Base-by-base conservation (phyloP, 2,888 invertebrate species). In the Chymomyza amoena region DNA sequence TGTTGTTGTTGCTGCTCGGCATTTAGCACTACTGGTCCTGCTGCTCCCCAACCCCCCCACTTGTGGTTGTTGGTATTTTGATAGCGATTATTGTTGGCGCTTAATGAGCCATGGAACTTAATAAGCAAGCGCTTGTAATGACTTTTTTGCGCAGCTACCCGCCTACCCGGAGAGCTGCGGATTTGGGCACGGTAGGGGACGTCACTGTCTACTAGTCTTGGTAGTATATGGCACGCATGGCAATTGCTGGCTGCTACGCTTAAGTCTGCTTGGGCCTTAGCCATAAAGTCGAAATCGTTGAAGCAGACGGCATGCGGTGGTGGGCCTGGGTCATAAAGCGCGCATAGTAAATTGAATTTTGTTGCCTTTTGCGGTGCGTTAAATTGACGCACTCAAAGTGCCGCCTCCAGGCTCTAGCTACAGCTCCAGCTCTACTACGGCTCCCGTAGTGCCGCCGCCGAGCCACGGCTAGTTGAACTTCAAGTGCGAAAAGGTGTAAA, bases 91-190 rank as follows among this genome's bases (percentile, higher is more conserved):
- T 84, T 84, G 84, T 81, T 77, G 75, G 81, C 81, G 85, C 83
- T 87, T 87, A 83, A 83, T 83, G 83, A 83, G 87, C 83, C 83
- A 87, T 83, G 83, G 83, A 87, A 87, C 83, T 87, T 83, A 83
- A 83, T 83, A 83, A 83, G 83, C 87, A 83, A 83, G 85, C 85
- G 80, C 85, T 83, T 83, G 85, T 82, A 83, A 83, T 83, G 87
- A 80, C 83, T 83, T 82, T 78, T 73, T 79, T 71, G 39, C 39
- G 39, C 13, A 45, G 39, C 39, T 45, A 13, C 39, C 39, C 0
- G 39, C 39, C 39, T 13, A 45, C 13, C 10, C 25, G 20, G 3
- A n/a, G 15, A 51, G 15, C 16, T 16, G 15, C 9, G 5, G 20
- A 32, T 32, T 9, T 9, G 7, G 32, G 32, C 7, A 32, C 32